Base-by-base conservation (phyloP, 2,888 invertebrate genomes). In the Ryuthela nishihirai region DNA sequence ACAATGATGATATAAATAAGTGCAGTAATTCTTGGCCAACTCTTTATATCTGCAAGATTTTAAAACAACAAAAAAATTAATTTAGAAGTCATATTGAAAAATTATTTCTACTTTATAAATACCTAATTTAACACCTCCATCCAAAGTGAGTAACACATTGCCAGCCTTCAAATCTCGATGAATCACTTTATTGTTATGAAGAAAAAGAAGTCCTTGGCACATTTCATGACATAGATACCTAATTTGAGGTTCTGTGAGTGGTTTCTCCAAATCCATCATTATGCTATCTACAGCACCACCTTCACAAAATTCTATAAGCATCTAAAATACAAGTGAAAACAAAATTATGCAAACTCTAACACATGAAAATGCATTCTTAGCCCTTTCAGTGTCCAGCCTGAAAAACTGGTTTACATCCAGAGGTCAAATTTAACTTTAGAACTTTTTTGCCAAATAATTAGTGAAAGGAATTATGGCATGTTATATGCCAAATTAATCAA, bases 141-240 rank as follows among this genome's bases (percentile, higher is more conserved):
- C 84, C 83, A 92, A 87, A 10, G 98, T 98, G 18, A 99, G 83
- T 49, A 99, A 80, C 48, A 99, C 94, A 77, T 99, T 99, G 49
- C 99, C 99, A 40, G 99, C 99, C 79, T 99, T 99, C 69, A 99
- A 78, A 77, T 99, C 99, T 60, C 99, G 79, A 77, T 99, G 99
- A 68, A 99, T 99, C 65, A 99, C 88, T 74, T 86, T 84, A 66
- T 85, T 82, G 69, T 85, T 83, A 77, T 99, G 99, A 67, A 99
- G 81, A 79, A 89, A 98, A 71, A 83, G 81, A 45, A 99, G 81
- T 20, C 90, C 93, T 70, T 83, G 82, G 69, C 87, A 87, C 87
- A 97, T 91, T 77, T 94, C 88, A 70, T 89, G 87, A 74, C 93
- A 91, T 45, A 98, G 87, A 78, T 88, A 97, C 39, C 91, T 86